phyloP scores from a whole-genome alignment of 1,140 invertebrate genomes.

The Pteromalus puparum region DNA sequence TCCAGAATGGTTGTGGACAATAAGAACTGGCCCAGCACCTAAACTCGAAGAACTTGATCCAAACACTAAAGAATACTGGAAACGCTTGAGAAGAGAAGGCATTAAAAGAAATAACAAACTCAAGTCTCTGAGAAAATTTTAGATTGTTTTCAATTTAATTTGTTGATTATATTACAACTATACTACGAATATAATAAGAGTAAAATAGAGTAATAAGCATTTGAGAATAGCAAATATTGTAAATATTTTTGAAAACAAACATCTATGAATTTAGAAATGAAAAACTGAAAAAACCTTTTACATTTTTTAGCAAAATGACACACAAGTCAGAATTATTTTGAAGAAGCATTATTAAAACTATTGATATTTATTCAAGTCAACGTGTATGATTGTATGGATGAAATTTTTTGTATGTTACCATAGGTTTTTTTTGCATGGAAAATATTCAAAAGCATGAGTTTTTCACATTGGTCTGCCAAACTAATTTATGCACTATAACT shows the following conservation, averaged over 20 bases:
- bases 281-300: neutral
- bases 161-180: neutral
- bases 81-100: constrained; percentile 78
- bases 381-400: too few species aligned
- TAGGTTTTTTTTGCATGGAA: too few species aligned
- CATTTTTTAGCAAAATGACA: neutral
- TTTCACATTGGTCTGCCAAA: too few species aligned
- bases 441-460: too few species aligned
- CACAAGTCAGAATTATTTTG: too few species aligned
- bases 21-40: constrained; percentile 79
- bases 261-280: too few species aligned
- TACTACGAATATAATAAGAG: neutral
- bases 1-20: constrained; percentile 93
- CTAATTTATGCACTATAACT: too few species aligned
- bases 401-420: too few species aligned
- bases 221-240: neutral
- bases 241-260: neutral
- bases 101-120: constrained; percentile 80
- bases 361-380: too few species aligned
- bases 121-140: constrained; percentile 66
- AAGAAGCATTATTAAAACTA: neutral
- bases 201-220: neutral
- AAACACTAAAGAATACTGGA: constrained; percentile 88
- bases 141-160: neutral
- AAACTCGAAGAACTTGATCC: constrained; percentile 86